Evolutionary conservation across 2,113 vertebrate species (phyloP), one percentile per base, ranked within the genome.

Genomic region (Grammomys surdaster): DNA sequence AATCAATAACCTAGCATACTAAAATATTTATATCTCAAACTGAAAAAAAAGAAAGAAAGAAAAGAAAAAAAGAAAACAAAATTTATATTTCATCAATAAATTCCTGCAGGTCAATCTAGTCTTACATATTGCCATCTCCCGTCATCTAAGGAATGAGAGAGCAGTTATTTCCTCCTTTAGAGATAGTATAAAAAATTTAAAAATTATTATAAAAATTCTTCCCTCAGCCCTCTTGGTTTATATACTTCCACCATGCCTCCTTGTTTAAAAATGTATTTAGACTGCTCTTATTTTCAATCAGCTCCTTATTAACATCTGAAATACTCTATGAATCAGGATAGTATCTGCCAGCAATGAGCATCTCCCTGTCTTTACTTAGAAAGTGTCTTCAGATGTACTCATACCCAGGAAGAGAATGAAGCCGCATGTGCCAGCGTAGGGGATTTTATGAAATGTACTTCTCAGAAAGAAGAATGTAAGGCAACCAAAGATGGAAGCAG

Each of bases 1-100:
- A 94, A n/a, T 48, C 43, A 6, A 51, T 51, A 75, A 89, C 20
- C 69, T 56, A 84, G n/a, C 69, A 70, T 8, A 20, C 43, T 80
- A 40, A 46, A 40, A 5, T 46, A 28, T 40, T 40, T 40, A 40
- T 40, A 40, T 40, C 40, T 40, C 40, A 40, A 40, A 40, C 40
- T 40, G 40, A 40, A 40, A 40, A 40, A 40, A 40, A 40, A 40
- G 40, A 40, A 40, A 40, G 40, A 40, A 40, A 40, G 40, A 40
- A 40, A 40, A 40, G 40, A 40, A 40, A 40, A 40, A 40, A 40
- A 40, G 40, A 40, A 40, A 40, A 40, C 40, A 40, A 40, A 40
- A 40, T 40, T 40, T 40, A 89, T 33, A 81, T 9, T 85, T 91
- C 36, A 88, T 90, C 88, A 91, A 80, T 75, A 94, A 96, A 95